These are phyloP conservation scores for Thalassoma bifasciatum DNA, from an alignment of 2,113 vertebrate species.

Conservation along the genomic window DNA sequence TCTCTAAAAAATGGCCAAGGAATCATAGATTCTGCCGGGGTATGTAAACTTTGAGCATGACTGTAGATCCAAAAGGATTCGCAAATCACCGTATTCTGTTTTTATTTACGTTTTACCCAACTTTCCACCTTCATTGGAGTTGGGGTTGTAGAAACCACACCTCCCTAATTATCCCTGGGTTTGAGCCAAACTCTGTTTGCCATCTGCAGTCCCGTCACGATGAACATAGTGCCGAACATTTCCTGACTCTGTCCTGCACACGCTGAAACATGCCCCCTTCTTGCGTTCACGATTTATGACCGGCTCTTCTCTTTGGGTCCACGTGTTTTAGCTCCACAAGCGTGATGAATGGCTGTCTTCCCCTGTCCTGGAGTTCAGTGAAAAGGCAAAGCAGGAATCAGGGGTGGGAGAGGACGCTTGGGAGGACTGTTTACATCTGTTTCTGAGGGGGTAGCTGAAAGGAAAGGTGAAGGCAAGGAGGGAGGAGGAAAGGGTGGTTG, in stretches of 20 bases:
- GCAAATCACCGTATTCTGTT: no score
- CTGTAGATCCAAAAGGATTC: no score
- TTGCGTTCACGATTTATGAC: conserved; percentile 66
- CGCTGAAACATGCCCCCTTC: conserved; percentile 60
- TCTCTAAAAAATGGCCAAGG: no score
- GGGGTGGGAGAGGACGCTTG: conserved; percentile 57
- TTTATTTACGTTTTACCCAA: no score
- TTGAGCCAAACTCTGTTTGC: conserved; percentile 46
- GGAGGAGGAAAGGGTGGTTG: background rate
- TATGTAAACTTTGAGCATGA: no score
- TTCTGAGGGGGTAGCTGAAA: conserved; percentile 3
- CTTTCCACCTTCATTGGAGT: no score
- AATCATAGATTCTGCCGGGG: no score
- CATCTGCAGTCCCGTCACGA: conserved; percentile 60
- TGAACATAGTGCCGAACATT: conserved; percentile 61
- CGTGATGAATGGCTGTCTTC: conserved; percentile 66
- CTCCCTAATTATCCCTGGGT: conserved; percentile 57
- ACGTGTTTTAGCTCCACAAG: conserved; percentile 26
- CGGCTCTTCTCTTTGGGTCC: conserved; percentile 30
- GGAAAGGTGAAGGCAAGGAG: conserved; percentile 40
- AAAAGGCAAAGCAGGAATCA: conserved; percentile 61
- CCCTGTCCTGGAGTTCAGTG: conserved; percentile 60
- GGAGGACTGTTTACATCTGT: conserved; percentile 46
- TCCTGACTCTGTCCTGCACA: conserved; percentile 56
- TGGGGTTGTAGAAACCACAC: conserved; percentile 41